Percentiles rank a stretch among this genome's conserved stretches.
Conservation (phyloP, 2,888 invertebrate species). For the Drosophila ustulata region DNA sequence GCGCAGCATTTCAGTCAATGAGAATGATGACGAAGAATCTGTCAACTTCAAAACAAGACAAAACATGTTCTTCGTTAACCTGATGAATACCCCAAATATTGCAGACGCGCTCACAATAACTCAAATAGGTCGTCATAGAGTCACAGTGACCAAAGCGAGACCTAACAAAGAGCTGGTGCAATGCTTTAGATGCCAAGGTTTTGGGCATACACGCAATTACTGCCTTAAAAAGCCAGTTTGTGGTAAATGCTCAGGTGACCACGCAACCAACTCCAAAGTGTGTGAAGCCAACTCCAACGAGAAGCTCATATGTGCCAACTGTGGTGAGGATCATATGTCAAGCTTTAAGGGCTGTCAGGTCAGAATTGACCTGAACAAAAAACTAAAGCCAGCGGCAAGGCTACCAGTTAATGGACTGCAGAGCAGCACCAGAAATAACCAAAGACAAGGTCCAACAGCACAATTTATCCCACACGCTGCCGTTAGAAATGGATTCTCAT, state of each 20-base stretch:
- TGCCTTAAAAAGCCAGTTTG: too few species aligned
- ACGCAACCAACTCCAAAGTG: not conserved
- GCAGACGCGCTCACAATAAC: too few species aligned
- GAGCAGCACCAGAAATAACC: not conserved
- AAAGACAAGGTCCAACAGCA: not conserved
- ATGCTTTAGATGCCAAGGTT: too few species aligned
- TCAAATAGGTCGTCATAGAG: conserved; percentile 21
- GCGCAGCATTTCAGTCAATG: conserved; percentile 3
- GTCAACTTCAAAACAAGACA: conserved; percentile 3
- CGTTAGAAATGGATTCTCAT: conserved; percentile 6
- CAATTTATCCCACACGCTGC: conserved; percentile 5
- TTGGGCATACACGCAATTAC: too few species aligned
- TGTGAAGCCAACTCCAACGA: not conserved
- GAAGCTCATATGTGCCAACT: too few species aligned
- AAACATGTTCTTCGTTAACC: conserved; percentile 7
- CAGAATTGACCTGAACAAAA: conserved; percentile 8
- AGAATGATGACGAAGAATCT: conserved; percentile 5
- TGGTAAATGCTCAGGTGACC: conserved; percentile 15
- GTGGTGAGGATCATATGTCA: not conserved
- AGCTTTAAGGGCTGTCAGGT: conserved; percentile 5
- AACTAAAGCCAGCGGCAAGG: conserved; percentile 6
- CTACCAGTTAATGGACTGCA: conserved; percentile 4
- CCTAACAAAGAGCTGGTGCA: too few species aligned
- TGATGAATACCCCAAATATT: too few species aligned
- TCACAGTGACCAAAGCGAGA: conserved; percentile 13